Base-by-base conservation (phyloP, 2,797 vertebrate genomes). In the Syngnathus rostellatus region DNA sequence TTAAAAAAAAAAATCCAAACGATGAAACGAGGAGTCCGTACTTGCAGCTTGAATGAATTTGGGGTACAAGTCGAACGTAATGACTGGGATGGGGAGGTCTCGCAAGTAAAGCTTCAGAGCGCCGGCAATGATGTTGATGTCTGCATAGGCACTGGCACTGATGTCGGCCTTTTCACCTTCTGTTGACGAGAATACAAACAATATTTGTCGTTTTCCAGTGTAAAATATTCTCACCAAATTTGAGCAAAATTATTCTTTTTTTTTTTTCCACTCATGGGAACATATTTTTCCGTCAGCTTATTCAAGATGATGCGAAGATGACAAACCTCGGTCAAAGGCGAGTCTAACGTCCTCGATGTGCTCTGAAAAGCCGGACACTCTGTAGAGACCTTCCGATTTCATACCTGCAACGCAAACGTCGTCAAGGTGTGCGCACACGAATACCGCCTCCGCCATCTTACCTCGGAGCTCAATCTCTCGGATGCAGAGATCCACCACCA, bases 121-220 rank as follows among this genome's bases (percentile, higher is more conserved):
- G 77, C 97, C 96, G 63, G 97, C 93, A 72, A 99, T 98, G 85
- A 97, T 95, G 91, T 99, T 98, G 88, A 99, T 98, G 89, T 99
- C 97, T 85, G 97, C 92, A 86, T 96, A 98, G 74, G 90, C 84
- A 77, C 72, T 90, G 83, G 91, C 93, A 85, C 95, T 94, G 85
- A 99, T 96, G 83, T 99, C 95, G 39, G 92, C 94, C 85, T 96
- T 97, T 70, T 99, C 97, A 25, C 97, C 96, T 72, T 99, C 97
- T 99, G 89, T 71, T 54, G 62, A 77, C 6, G 41, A 63, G 75
- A 83, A 51, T 41, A 19, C n/a, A 41, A 8, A 62, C 60, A 10
- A 61, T 23, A 7, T 14, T 41, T 41, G 41, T 31, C 3, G 31
- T 31, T 31, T 31, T 31, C 31, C 31, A 31, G 2, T 31, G 31